Conservation (phyloP, 2,888 invertebrate species). For the Netelia inedita region DNA sequence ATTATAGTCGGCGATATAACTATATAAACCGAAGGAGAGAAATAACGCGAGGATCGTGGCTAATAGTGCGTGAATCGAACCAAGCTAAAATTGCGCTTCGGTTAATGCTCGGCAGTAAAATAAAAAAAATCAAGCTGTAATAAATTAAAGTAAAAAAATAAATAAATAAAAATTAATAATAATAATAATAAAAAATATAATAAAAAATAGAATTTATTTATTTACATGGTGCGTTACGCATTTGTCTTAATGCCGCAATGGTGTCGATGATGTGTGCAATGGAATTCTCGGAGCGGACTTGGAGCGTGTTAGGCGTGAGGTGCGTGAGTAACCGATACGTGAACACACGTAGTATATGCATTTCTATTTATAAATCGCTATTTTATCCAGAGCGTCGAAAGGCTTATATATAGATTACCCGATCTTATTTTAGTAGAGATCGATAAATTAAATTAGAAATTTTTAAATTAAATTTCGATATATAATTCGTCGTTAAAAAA, state of each 20-base stretch:
- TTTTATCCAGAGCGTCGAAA: background rate
- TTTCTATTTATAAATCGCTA: background rate
- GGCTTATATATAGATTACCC: background rate
- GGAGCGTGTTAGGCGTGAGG: background rate
- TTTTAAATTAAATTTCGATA: too few species aligned
- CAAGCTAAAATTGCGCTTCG: conserved; percentile 8
- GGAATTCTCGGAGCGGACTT: background rate
- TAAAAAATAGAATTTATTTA: background rate
- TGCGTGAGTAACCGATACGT: background rate
- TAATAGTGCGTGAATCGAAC: conserved; percentile 20
- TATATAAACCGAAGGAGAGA: conserved; percentile 4
- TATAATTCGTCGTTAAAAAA: background rate
- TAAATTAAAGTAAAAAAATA: too few species aligned
- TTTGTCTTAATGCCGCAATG: background rate
- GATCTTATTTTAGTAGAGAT: background rate
- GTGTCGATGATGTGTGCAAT: background rate
- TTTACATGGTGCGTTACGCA: background rate
- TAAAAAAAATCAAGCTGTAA: background rate
- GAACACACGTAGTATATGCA: background rate
- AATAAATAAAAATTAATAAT: background rate
- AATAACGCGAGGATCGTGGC: conserved; percentile 12
- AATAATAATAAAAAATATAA: too few species aligned
- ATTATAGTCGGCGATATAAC: background rate
- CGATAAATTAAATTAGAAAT: too few species aligned
- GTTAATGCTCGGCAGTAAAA: conserved; percentile 4